Evolutionary conservation across 1,140 invertebrate species (phyloP), one percentile per base, ranked within the genome.

Genomic region (Hycleus cichorii): DNA sequence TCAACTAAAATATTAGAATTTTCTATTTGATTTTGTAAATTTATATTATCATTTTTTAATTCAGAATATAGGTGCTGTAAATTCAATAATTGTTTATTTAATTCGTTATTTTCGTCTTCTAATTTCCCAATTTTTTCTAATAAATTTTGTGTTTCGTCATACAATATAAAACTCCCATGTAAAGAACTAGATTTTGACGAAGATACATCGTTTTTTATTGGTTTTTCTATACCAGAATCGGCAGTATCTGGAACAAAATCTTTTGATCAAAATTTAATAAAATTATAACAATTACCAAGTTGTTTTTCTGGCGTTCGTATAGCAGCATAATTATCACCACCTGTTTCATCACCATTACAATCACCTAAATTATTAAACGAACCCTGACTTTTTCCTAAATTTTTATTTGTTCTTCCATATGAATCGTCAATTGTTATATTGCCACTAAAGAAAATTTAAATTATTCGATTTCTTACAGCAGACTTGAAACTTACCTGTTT

Each of bases 1-100:
- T 74, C 72, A 11, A 83, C 70, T 64, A 81, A 82, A 71, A 81
- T 75, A 75, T 80, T 77, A 72, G 80, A 73, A 70, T 78, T 78
- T 55, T 82, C 80, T 43, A 56, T 47, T 67, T 61, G 68, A 57
- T 61, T 60, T 56, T 69, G 60, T 12, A 71, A 51, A 60, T 67
- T 65, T 26, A 57, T 44, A 65, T 69, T 66, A 65, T 69, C 61
- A 62, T 71, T 65, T 61, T 64, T 59, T 39, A 69, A 49, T 52
- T 66, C 69, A 24, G 64, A 66, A 60, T 69, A 69, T 45, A 70
- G 57, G 65, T 72, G 66, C 45, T 74, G 67, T 27, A 72, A 66
- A 55, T 76, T 75, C 50, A 76, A 68, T 43, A 77, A 70, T 39
- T 77, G 60, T 58, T 78, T 77, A 62, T 74, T 69, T 3, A 76